Evolutionary conservation across 2,113 vertebrate genomes (phyloP).

Genomic region (Cyphomyrus discorhynchus): DNA sequence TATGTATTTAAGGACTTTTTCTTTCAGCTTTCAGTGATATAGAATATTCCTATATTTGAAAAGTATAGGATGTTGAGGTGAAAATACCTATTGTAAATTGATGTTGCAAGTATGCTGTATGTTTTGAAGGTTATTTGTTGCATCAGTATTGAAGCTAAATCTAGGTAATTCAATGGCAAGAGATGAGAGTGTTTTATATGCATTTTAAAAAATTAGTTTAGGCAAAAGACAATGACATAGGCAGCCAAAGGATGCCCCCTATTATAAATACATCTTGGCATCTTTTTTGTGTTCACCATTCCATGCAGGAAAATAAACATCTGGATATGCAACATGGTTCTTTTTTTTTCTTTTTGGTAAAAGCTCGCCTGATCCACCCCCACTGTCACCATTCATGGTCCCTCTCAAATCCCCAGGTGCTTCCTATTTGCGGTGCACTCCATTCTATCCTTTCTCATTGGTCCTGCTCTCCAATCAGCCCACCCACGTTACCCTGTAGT

Average conservation of each 20-base stretch:
- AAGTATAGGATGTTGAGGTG: slow-evolving; percentile 80
- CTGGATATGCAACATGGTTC: slow-evolving; percentile 72
- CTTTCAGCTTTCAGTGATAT: slow-evolving; percentile 80
- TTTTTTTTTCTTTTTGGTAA: slow-evolving; percentile 63
- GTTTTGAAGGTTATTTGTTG: slow-evolving; percentile 89
- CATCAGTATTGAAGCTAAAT: slow-evolving; percentile 87
- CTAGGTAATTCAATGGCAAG: slow-evolving; percentile 75
- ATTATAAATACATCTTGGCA: slow-evolving; percentile 72
- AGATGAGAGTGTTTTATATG: slow-evolving; percentile 72
- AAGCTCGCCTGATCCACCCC: slow-evolving; percentile 38
- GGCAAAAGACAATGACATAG: slow-evolving; percentile 73
- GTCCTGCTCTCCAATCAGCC: background rate
- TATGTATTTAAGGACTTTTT: slow-evolving; percentile 95
- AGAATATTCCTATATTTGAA: slow-evolving; percentile 87
- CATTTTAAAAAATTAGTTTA: slow-evolving; percentile 76
- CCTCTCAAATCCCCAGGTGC: background rate
- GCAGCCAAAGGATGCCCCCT: slow-evolving; percentile 72
- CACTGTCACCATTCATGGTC: slow-evolving; percentile 24
- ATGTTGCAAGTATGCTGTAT: slow-evolving; percentile 94
- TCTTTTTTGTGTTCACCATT: slow-evolving; percentile 73
- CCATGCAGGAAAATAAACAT: slow-evolving; percentile 75
- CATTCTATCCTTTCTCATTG: background rate
- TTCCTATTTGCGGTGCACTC: background rate
- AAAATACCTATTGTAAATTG: slow-evolving; percentile 93
- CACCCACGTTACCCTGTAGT: background rate